Evolutionary conservation across 2,113 vertebrate genomes (phyloP).

Genomic region (Nothoprocta perdicaria): DNA sequence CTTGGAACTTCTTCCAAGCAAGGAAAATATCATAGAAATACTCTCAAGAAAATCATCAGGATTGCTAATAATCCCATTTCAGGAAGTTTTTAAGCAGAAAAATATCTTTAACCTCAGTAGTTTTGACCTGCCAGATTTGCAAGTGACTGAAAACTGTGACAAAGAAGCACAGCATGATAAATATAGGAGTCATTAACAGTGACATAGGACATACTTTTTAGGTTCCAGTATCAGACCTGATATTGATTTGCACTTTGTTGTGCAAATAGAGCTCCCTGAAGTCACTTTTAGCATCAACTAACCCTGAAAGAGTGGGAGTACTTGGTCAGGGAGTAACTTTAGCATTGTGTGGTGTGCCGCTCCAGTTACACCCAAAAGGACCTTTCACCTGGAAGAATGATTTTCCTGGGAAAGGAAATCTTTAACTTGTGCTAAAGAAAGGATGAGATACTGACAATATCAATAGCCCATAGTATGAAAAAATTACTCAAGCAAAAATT

Average conservation of each 20-base stretch:
- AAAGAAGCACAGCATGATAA: neutral
- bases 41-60: neutral
- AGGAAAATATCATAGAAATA: neutral
- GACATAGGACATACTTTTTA: neutral
- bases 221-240: neutral
- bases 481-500: neutral
- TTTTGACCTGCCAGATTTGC: neutral
- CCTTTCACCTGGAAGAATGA: neutral
- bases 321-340: neutral
- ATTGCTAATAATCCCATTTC: neutral
- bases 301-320: neutral
- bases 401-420: neutral
- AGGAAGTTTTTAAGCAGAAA: neutral
- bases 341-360: accelerated
- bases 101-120: neutral
- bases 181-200: neutral
- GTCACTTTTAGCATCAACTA: neutral
- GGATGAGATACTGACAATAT: neutral
- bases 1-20: neutral
- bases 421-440: neutral
- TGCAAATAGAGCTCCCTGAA: neutral
- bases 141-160: neutral
- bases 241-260: neutral
- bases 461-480: neutral
- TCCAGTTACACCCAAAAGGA: neutral